Conservation (phyloP, 2,113 vertebrate genomes). For the Orthonyx spaldingii region DNA sequence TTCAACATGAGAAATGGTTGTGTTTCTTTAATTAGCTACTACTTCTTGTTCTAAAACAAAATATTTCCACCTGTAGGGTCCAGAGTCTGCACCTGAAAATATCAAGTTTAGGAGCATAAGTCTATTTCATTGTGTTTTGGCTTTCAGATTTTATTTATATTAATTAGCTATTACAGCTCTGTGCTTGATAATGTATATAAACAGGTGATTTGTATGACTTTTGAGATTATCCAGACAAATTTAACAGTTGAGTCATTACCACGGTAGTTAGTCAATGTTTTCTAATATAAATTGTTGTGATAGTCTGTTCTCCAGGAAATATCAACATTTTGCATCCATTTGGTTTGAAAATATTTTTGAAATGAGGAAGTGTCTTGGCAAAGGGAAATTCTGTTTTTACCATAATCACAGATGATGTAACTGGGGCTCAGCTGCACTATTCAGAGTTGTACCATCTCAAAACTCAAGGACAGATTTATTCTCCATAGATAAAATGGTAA, state of each 20-base stretch:
- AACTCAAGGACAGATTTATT: not conserved
- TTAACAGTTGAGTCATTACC: not conserved
- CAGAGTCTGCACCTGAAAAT: not conserved
- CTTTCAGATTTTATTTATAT: not conserved
- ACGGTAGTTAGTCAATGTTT: not conserved
- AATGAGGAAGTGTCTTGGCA: not conserved
- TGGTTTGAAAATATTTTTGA: not conserved
- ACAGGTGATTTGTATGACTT: not conserved
- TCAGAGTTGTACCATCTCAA: not conserved
- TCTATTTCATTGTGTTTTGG: not conserved
- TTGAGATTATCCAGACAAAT: not conserved
- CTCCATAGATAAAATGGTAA: not conserved
- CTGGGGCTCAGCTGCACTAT: not conserved
- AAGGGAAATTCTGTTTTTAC: slow-evolving; percentile 5
- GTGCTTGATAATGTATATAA: not conserved
- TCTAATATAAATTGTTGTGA: not conserved
- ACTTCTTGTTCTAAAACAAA: not conserved
- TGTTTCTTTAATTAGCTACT: not conserved
- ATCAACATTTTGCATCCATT: not conserved
- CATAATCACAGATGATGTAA: not conserved
- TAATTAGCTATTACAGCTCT: not conserved
- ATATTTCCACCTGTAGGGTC: not conserved
- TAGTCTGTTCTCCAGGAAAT: not conserved
- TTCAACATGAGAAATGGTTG: not conserved
- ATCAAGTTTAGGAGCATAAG: not conserved